Percentiles rank a stretch among this genome's conserved stretches.
phyloP scores from a whole-genome alignment of 2,113 vertebrate genomes.

The Phaethon lepturus region DNA sequence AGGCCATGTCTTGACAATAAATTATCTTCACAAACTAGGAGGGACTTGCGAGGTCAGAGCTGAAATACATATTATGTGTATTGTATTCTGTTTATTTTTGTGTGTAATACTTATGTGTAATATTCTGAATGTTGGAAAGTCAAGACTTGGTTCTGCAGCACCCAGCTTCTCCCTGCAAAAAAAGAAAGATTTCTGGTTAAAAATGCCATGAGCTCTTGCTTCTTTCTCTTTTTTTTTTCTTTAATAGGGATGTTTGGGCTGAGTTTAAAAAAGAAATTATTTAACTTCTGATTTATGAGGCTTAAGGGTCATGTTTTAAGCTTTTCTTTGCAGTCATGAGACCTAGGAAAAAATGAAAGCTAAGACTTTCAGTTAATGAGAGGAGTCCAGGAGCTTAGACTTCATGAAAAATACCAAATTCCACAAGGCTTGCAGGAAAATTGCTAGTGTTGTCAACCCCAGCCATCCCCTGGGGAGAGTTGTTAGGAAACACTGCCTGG shows the following conservation, averaged over 20 bases:
- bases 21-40: neutral
- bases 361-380: slow-evolving; percentile 33
- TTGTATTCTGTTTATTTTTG: neutral
- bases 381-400: neutral
- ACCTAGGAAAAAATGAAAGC: slow-evolving; percentile 47
- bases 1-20: neutral
- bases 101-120: neutral
- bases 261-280: slow-evolving; percentile 38
- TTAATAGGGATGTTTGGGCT: slow-evolving; percentile 4
- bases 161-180: neutral
- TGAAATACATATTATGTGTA: neutral
- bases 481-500: neutral
- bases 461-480: neutral
- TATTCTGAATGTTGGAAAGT: neutral
- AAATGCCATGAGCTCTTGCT: neutral
- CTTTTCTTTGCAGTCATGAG: slow-evolving; percentile 27
- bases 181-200: neutral
- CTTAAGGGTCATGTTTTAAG: slow-evolving; percentile 45
- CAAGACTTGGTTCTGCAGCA: neutral
- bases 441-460: neutral
- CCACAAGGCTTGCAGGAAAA: slow-evolving; percentile 32
- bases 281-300: slow-evolving; percentile 61
- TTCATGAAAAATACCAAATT: slow-evolving; percentile 33
- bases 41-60: neutral
- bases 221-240: neutral